Evolutionary conservation across 2,797 vertebrate species (phyloP), one percentile per base, ranked within the genome.

Genomic region (Apogon talboti): DNA sequence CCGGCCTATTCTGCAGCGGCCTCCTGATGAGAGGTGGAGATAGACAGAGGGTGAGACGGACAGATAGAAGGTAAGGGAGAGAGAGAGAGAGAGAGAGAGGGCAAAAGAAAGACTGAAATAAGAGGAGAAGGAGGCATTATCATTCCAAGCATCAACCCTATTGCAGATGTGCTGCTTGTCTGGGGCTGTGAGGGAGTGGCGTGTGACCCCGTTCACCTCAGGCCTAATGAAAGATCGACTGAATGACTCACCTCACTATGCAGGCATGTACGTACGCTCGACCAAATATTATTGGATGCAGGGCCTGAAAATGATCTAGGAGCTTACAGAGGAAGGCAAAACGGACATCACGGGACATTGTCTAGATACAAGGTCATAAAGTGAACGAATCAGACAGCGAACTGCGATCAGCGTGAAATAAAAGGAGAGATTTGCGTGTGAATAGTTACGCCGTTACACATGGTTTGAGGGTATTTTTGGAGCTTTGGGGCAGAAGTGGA

Each of bases 211-310:
- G 87, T 84, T 97, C 90, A 92, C 94, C 94, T 91, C 74, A 35
- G 79, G 87, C 91, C 93, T 94, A 93, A 94, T 92, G 95, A 95
- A 95, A 95, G 94, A 95, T 93, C 92, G 92, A 93, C 92, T 90
- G 84, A 83, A 78, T 84, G 69, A 69, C 83, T 88, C 73, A 68
- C 88, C 81, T 79, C 74, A 11, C 75, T 66, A 40, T 71, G 61
- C 82, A 45, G 75, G 70, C 35, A 12, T 75, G 70, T 64, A 65
- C 61, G 50, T 71, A 81, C 69, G 65, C 82, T 65, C 30, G 0
- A 76, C 59, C 73, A 81, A 85, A 87, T 85, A 87, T 86, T 85
- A 88, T 87, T 87, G 78, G 79, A 83, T 86, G 81, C 73, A 67
- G 66, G 67, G 63, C 56, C 83, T 85, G 72, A 76, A 90, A 87